Evolutionary conservation across 1,140 invertebrate species (phyloP).

Genomic region (Mya arenaria): DNA sequence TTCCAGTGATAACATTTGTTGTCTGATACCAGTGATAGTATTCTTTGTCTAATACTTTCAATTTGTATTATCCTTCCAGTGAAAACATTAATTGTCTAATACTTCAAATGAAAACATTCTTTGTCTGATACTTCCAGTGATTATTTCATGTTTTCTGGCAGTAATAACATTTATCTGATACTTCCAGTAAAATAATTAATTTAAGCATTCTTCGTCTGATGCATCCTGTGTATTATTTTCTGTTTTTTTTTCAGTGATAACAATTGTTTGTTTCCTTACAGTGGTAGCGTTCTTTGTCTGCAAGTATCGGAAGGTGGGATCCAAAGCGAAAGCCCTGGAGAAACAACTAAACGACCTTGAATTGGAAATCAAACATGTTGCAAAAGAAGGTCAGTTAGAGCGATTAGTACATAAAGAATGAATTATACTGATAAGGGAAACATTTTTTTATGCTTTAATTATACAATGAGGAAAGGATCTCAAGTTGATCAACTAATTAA

Average conservation of each 20-base stretch:
- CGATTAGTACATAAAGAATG: not conserved
- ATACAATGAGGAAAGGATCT: not conserved
- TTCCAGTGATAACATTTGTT: no score
- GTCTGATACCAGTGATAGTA: no score
- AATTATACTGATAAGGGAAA: not conserved
- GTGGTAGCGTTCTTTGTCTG: not conserved
- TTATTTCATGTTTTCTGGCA: not conserved
- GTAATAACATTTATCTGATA: not conserved
- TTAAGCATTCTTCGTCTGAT: not conserved
- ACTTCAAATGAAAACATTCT: not conserved
- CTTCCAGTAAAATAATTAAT: not conserved
- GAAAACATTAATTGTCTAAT: no score
- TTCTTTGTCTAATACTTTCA: no score
- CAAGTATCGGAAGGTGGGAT: not conserved
- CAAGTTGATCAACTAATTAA: no score
- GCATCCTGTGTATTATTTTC: not conserved
- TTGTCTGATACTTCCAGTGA: not conserved
- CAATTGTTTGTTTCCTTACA: not conserved
- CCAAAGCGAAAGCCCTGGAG: not conserved
- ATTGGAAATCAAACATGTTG: conserved; percentile 14
- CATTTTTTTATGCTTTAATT: not conserved
- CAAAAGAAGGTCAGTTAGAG: not conserved
- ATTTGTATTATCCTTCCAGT: no score
- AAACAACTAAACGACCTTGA: not conserved
- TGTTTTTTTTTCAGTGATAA: not conserved